Evolutionary conservation across 2,888 invertebrate genomes (phyloP), one percentile per base, ranked within the genome.

Genomic region (Chalcis sispes): DNA sequence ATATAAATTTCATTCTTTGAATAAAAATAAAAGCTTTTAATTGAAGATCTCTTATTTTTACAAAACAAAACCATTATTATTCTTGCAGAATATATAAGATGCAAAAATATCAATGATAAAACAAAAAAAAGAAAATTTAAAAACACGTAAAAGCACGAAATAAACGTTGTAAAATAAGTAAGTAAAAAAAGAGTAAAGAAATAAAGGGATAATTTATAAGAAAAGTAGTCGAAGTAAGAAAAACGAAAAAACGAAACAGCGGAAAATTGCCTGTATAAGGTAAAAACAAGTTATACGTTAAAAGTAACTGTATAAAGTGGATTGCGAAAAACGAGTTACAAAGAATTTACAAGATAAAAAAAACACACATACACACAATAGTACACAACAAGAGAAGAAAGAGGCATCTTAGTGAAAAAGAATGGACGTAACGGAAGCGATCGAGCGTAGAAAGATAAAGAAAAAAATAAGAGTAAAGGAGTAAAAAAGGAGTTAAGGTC

Each of bases 291-390:
- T 40, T 7, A 23, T 32, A 29, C 48, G 42, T n/a, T 13, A 13
- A 7, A 54, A 15, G 13, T 54, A 66, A 66, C 66, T 25, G 27
- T 66, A 66, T 27, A 66, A 66, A 66, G 66, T 36, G 66, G 18
- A 66, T 65, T 29, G 65, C n/a, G 52, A 23, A n/a, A 54, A 66
- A 54, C 23, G 36, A 25, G 40, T n/a, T 13, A 15, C 48, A 20
- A 32, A 20, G 25, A 25, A n/a, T 29, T n/a, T 20, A 15, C 15
- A 64, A 18, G 27, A 18, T 7, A 40, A 10, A 29, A 29, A 36
- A 18, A 66, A 25, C 40, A 54, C 13, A 40, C 2, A 2, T 27
- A 20, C 18, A 10, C 4, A 18, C n/a, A 54, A 54, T 52, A 54
- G 25, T 40, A 54, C 40, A 54, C n/a, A 20, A 20, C 5, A 20